These are phyloP conservation scores for Bombus pyrosoma DNA, from an alignment of 1,140 invertebrate genomes.

Conservation along the genomic window DNA sequence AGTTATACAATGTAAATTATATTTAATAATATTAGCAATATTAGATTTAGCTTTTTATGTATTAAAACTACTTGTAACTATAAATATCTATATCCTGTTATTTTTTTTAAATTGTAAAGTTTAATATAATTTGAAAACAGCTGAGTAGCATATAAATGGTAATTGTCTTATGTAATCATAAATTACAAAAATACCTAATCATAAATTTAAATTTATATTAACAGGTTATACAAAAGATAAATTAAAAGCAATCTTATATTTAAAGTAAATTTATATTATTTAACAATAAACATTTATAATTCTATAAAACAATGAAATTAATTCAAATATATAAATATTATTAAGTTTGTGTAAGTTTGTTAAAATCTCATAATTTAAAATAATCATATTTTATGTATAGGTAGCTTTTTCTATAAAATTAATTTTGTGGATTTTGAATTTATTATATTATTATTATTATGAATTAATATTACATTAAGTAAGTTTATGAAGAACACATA, in stretches of 20 bases:
- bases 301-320: background rate
- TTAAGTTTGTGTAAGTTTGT: background rate
- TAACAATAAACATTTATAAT: background rate
- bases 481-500: slow-evolving; percentile 15
- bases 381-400: background rate
- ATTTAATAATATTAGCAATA: background rate
- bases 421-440: background rate
- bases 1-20: too few relatives aligned
- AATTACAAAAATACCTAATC: background rate
- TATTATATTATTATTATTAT: background rate
- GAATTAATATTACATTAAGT: background rate
- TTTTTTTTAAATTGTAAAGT: background rate
- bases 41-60: slow-evolving; percentile 5
- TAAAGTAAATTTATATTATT: background rate
- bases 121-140: background rate
- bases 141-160: background rate
- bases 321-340: background rate
- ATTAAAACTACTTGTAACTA: background rate
- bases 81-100: background rate
- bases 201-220: background rate
- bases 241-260: background rate
- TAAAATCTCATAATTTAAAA: background rate
- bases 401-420: background rate
- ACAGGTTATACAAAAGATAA: too few relatives aligned
- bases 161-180: slow-evolving; percentile 1